Evolutionary conservation across 2,113 vertebrate species (phyloP).

Genomic region (Falco punctatus): DNA sequence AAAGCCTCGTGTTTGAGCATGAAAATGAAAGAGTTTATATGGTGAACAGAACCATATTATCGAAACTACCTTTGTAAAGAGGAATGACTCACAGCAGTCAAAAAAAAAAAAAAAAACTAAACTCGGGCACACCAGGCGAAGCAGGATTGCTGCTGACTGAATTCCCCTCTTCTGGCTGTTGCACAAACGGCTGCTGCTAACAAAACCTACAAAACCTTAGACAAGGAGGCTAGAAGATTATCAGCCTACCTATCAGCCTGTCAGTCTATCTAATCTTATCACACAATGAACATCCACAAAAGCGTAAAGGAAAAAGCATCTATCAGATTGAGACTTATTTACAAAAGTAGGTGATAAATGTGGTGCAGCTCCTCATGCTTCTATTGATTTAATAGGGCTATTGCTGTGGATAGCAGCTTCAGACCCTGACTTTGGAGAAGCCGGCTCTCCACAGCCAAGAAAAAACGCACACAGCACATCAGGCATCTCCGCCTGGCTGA

Average conservation of each 20-base stretch:
- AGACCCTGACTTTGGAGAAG: background rate
- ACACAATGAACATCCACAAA: background rate
- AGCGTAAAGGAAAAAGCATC: background rate
- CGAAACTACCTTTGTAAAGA: background rate
- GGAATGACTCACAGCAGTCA: background rate
- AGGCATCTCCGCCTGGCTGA: background rate
- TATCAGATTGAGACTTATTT: slow-evolving; percentile 28
- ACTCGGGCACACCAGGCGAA: background rate
- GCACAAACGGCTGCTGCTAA: slow-evolving; percentile 7
- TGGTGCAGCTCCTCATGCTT: background rate
- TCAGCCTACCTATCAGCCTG: slow-evolving; percentile 41
- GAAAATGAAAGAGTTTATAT: background rate
- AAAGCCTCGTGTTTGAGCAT: background rate
- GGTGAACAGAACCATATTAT: background rate
- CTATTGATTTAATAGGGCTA: background rate
- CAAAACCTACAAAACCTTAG: slow-evolving; percentile 36
- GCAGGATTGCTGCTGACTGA: background rate
- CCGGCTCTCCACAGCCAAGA: background rate
- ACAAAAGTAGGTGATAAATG: slow-evolving; percentile 13
- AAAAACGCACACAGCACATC: background rate
- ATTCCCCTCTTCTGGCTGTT: slow-evolving; percentile 48
- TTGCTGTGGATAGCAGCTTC: background rate
- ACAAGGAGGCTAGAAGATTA: slow-evolving; percentile 35
- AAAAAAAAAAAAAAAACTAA: background rate
- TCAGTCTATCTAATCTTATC: slow-evolving; percentile 42